These are phyloP conservation scores for Nipponia nippon DNA, from an alignment of 2,113 vertebrate genomes.

Conservation along the genomic window DNA sequence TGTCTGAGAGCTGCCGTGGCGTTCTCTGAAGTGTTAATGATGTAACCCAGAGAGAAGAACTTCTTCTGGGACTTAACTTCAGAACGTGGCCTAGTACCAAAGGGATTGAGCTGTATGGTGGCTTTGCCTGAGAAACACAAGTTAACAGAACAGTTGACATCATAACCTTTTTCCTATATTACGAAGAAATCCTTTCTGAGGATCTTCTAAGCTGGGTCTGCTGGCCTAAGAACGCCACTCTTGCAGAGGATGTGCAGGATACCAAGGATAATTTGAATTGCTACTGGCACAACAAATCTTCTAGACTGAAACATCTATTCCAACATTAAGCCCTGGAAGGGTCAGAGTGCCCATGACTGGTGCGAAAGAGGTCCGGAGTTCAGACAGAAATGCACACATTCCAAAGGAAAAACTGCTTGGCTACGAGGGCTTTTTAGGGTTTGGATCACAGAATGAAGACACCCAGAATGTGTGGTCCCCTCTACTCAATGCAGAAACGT, in stretches of 20 bases:
- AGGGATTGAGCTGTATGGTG: not conserved
- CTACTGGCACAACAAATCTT: not conserved
- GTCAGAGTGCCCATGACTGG: not conserved
- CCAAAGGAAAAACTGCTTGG: not conserved
- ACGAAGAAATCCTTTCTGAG: not conserved
- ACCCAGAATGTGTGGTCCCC: not conserved
- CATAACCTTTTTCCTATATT: not conserved
- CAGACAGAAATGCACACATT: not conserved
- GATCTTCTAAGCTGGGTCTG: not conserved
- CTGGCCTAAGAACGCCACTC: not conserved
- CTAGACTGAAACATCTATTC: not conserved
- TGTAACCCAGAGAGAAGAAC: not conserved
- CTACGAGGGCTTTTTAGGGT: not conserved
- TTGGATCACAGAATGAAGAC: not conserved
- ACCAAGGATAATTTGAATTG: not conserved
- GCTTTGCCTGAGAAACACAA: not conserved
- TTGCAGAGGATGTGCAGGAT: not conserved
- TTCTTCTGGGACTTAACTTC: conserved; percentile 14
- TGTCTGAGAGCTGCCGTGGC: not conserved
- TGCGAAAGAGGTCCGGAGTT: not conserved
- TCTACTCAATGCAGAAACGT: not conserved
- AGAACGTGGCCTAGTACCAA: not conserved
- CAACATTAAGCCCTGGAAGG: not conserved
- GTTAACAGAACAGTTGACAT: not conserved
- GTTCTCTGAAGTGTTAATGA: not conserved